These are phyloP conservation scores for Haliclona indistincta DNA, from an alignment of 37 sponge, comb jelly and placozoan genomes.

Conservation along the genomic window DNA sequence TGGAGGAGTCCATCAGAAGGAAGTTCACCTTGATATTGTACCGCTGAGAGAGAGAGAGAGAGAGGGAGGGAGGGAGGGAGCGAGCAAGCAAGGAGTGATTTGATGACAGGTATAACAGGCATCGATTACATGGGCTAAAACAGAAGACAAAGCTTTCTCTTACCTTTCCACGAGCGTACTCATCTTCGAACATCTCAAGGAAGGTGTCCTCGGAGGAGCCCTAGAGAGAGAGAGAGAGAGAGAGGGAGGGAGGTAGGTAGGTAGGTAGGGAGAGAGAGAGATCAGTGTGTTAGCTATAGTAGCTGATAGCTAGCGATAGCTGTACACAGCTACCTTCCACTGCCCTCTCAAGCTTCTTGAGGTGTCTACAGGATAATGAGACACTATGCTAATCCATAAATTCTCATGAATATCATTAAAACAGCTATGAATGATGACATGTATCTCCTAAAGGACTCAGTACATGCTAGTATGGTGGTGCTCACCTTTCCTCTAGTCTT, in stretches of 20 bases:
- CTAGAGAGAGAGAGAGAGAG: slow-evolving; percentile 9
- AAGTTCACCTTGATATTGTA: slow-evolving; percentile 45
- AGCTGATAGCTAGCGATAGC: not conserved
- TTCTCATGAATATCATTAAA: no score
- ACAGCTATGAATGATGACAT: no score
- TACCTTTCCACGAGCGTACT: slow-evolving; percentile 72
- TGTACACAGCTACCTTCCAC: not conserved
- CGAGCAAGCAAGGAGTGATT: not conserved
- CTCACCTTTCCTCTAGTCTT: no score
- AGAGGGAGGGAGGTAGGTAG: not conserved
- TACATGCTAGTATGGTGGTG: no score
- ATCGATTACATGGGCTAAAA: not conserved
- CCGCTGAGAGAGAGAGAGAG: slow-evolving; percentile 15
- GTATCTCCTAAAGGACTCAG: no score
- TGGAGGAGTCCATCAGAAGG: slow-evolving; percentile 82
- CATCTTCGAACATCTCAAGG: slow-evolving; percentile 92
- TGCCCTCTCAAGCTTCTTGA: slow-evolving; percentile 5
- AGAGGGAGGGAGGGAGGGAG: slow-evolving; percentile 1
- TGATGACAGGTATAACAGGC: not conserved
- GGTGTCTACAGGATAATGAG: not conserved
- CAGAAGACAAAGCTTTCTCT: not conserved
- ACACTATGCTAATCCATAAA: no score
- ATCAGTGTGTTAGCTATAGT: not conserved
- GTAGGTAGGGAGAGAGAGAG: not conserved
- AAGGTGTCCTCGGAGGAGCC: slow-evolving; percentile 85